These are phyloP conservation scores for Leptinotarsa peninsularis DNA, from an alignment of 2,888 invertebrate genomes.

Conservation along the genomic window DNA sequence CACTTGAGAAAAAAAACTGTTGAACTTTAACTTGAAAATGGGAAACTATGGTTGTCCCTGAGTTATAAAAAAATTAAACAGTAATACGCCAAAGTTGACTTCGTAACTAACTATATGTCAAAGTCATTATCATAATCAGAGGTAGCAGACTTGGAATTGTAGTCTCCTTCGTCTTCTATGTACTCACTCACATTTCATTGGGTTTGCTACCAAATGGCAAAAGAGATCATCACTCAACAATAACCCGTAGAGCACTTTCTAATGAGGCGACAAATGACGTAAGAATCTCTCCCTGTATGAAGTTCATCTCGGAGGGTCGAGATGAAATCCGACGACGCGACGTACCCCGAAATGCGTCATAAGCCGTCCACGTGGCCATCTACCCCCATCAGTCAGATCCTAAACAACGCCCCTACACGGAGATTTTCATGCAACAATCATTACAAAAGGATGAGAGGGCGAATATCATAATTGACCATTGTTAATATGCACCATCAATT, in stretches of 20 bases:
- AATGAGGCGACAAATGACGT: constrained; percentile 2
- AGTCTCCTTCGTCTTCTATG: too few relatives aligned
- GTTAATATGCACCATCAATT: constrained; percentile 54
- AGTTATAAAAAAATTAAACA: too few relatives aligned
- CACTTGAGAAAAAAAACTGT: too few relatives aligned
- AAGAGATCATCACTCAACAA: constrained; percentile 1
- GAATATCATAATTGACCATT: constrained; percentile 57
- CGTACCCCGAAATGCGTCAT: constrained; percentile 45
- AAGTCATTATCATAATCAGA: too few relatives aligned
- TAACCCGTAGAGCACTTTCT: constrained; percentile 1
- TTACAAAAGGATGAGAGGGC: constrained; percentile 54
- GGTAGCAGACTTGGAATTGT: too few relatives aligned
- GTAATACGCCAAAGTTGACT: too few relatives aligned
- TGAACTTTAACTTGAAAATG: too few relatives aligned
- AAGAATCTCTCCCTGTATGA: neutral
- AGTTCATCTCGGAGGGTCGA: constrained; percentile 22
- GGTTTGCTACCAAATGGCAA: neutral
- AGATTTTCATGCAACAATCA: constrained; percentile 52
- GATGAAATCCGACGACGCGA: constrained; percentile 27
- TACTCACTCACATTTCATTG: neutral
- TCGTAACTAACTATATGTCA: too few relatives aligned
- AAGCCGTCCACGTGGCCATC: constrained; percentile 50
- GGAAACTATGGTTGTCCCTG: too few relatives aligned
- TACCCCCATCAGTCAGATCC: constrained; percentile 48
- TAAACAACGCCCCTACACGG: constrained; percentile 46